These are phyloP conservation scores for Phoeniculus purpureus DNA, from an alignment of 2,797 vertebrate genomes.

Conservation along the genomic window DNA sequence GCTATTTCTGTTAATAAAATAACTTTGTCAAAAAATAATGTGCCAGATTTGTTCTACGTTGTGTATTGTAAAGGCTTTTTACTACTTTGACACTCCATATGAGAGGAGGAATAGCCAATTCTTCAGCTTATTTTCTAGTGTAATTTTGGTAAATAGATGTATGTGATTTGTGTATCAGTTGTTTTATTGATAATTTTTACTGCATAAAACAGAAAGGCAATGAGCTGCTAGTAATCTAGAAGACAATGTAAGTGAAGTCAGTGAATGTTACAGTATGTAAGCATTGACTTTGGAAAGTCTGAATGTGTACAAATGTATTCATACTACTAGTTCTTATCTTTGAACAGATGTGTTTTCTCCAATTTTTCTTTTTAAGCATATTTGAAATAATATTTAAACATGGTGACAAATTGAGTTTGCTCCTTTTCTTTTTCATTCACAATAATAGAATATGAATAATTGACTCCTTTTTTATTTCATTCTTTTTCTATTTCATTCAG, in stretches of 20 bases:
- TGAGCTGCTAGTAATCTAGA: background rate
- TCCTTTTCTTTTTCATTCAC: background rate
- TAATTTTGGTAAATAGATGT: background rate
- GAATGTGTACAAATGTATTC: background rate
- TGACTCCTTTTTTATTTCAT: too few relatives aligned
- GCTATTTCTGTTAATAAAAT: background rate
- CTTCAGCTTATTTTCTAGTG: background rate
- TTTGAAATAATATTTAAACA: background rate
- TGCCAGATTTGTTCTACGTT: background rate
- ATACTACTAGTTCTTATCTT: background rate
- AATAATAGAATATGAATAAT: too few relatives aligned
- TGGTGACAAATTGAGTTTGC: background rate
- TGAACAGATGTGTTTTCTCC: background rate
- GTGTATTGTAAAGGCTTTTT: background rate
- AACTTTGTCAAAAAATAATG: background rate
- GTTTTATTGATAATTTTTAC: background rate
- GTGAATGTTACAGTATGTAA: background rate
- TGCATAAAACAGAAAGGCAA: background rate
- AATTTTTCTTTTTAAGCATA: background rate
- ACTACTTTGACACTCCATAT: background rate
- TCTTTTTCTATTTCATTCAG: background rate
- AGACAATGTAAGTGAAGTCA: background rate
- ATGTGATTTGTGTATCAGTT: background rate
- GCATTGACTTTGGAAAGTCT: background rate
- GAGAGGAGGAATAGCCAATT: background rate